Conservation (phyloP, 2,888 invertebrate genomes). For the Sinodicranocentrus sp. region DNA sequence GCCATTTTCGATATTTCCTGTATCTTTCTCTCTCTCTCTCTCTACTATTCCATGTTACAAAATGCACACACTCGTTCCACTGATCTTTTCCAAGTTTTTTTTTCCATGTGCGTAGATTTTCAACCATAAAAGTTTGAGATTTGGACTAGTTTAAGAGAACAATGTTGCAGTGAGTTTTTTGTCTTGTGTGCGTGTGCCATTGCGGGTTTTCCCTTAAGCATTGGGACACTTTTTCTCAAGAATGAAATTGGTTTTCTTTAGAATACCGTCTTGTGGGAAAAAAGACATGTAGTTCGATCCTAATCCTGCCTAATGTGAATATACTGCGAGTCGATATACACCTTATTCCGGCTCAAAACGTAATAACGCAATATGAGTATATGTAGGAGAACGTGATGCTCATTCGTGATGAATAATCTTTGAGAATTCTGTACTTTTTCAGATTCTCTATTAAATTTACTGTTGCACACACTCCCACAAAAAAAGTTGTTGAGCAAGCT, state of each 20-base stretch:
- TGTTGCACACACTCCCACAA: constrained; percentile 48
- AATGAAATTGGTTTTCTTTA: constrained; percentile 51
- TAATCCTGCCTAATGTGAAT: constrained; percentile 35
- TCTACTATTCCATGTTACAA: too few species aligned
- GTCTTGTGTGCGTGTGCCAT: constrained; percentile 9
- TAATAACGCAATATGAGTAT: constrained; percentile 56
- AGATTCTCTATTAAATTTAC: constrained; percentile 29
- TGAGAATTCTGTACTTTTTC: constrained; percentile 22
- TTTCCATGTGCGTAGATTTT: too few species aligned
- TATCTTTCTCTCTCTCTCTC: too few species aligned
- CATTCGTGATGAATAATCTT: constrained; percentile 60
- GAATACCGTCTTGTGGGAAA: too few species aligned
- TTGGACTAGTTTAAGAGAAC: too few species aligned
- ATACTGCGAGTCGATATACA: neutral
- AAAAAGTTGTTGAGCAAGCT: constrained; percentile 50
- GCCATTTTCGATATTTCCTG: too few species aligned
- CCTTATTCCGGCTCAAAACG: too few species aligned
- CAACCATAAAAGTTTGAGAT: too few species aligned
- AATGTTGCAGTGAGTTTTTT: too few species aligned
- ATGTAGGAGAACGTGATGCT: constrained; percentile 53
- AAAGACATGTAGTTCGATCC: neutral
- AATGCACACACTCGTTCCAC: too few species aligned
- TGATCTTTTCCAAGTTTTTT: too few species aligned
- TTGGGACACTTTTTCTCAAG: constrained; percentile 39
- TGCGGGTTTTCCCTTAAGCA: constrained; percentile 32